A percentile compares a stretch with the other conserved stretches of the same genome.
phyloP scores from a whole-genome alignment of 2,888 invertebrate species.

The Thymelicus sylvestris region DNA sequence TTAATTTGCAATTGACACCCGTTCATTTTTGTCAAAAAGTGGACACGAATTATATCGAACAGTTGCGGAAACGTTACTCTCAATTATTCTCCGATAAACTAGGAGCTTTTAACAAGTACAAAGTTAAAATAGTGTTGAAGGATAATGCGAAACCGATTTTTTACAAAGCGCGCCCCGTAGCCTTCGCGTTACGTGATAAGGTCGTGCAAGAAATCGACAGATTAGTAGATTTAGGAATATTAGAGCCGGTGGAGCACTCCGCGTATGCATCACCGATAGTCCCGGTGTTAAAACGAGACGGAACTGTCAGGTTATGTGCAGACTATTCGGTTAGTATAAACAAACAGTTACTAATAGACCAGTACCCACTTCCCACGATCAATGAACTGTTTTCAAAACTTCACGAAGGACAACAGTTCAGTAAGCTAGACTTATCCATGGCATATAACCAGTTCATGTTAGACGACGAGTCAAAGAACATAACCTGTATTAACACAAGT shows the following conservation, averaged over 20 bases:
- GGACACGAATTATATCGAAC: neutral
- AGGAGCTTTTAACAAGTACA: constrained; percentile 37
- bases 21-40: constrained; percentile 26
- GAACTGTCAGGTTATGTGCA: constrained; percentile 40
- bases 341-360: constrained; percentile 43
- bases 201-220: constrained; percentile 39
- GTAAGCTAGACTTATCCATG: constrained; percentile 40
- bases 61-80: neutral
- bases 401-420: constrained; percentile 40
- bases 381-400: constrained; percentile 43
- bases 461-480: constrained; percentile 36
- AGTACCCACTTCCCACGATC: constrained; percentile 44
- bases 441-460: constrained; percentile 41
- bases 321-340: constrained; percentile 44
- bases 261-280: constrained; percentile 42
- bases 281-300: constrained; percentile 42
- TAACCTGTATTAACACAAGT: constrained; percentile 39
- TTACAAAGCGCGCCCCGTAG: constrained; percentile 39
- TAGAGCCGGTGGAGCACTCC: constrained; percentile 39
- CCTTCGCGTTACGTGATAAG: constrained; percentile 42
- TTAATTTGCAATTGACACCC: constrained; percentile 39
- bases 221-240: constrained; percentile 38
- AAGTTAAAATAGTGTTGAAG: constrained; percentile 40
- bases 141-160: constrained; percentile 40
- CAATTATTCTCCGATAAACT: constrained; percentile 21